Percentiles rank a stretch among this genome's conserved stretches.
These are phyloP conservation scores for Rhagoletis zephyria DNA, from an alignment of 1,140 invertebrate genomes.

Conservation along the genomic window DNA sequence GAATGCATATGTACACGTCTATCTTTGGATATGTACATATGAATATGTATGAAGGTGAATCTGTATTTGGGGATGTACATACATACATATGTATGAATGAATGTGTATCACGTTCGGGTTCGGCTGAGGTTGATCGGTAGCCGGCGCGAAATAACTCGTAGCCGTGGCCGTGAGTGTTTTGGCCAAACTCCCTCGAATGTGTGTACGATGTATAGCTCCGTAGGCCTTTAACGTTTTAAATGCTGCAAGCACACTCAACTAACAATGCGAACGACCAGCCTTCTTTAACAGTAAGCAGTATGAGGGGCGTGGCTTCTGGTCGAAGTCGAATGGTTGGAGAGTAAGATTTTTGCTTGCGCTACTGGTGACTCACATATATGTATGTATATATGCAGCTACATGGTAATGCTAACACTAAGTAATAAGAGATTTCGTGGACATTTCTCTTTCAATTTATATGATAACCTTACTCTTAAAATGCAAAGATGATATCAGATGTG, in stretches of 20 bases:
- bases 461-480: too few relatives aligned
- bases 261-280: constrained; percentile 3
- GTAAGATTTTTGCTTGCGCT: neutral
- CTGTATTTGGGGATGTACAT: neutral
- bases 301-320: constrained; percentile 27
- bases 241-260: constrained; percentile 25
- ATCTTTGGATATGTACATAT: neutral
- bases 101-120: constrained; percentile 21
- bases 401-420: too few relatives aligned
- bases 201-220: neutral
- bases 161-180: constrained; percentile 37
- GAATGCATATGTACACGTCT: neutral
- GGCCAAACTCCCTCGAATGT: constrained; percentile 3
- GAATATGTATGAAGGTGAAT: neutral
- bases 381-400: too few relatives aligned
- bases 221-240: constrained; percentile 43
- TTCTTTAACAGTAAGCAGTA: neutral
- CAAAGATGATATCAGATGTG: too few relatives aligned
- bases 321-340: constrained; percentile 15
- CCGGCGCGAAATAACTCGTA: constrained; percentile 39
- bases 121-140: constrained; percentile 28
- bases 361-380: neutral
- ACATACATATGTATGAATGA: neutral
- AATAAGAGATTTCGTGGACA: too few relatives aligned
- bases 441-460: too few relatives aligned